phyloP scores from a whole-genome alignment of 37 sponge, comb jelly and placozoan genomes.

The Ianthella basta region DNA sequence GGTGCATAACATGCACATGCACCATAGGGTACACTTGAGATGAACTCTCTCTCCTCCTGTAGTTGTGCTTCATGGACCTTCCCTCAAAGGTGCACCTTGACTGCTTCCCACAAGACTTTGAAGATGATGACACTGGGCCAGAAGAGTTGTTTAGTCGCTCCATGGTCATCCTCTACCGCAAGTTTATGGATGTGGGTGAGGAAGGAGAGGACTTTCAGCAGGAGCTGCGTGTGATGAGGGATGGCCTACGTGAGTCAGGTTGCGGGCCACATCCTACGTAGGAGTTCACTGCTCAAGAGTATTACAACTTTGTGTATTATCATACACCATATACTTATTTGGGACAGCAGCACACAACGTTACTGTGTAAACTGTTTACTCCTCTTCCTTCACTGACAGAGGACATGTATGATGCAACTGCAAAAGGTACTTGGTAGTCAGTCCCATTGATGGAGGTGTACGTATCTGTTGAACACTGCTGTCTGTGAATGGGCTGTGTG shows the following conservation, averaged over 20 bases:
- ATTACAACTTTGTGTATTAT: too few species aligned
- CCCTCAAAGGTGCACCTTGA: neutral
- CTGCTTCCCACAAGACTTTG: slow-evolving; percentile 17
- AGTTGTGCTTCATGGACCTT: neutral
- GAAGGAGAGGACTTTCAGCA: slow-evolving; percentile 9
- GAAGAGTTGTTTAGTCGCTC: neutral
- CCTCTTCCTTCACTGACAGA: slow-evolving; percentile 9
- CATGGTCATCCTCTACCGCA: neutral
- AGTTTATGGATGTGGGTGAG: neutral
- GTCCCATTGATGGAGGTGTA: neutral
- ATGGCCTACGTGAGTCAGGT: neutral
- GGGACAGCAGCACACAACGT: neutral
- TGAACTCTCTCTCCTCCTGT: neutral
- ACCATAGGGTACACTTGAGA: neutral
- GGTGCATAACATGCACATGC: neutral
- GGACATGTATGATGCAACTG: neutral
- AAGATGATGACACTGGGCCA: neutral
- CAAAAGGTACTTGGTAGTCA: neutral
- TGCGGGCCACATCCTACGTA: too few species aligned
- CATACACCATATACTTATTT: too few species aligned
- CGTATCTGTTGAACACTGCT: neutral
- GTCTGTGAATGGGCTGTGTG: neutral
- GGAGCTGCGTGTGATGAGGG: neutral
- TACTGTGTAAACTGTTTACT: neutral
- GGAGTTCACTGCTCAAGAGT: too few species aligned